Conservation (phyloP, 1,140 invertebrate genomes). For the Drosophila prosaltans region DNA sequence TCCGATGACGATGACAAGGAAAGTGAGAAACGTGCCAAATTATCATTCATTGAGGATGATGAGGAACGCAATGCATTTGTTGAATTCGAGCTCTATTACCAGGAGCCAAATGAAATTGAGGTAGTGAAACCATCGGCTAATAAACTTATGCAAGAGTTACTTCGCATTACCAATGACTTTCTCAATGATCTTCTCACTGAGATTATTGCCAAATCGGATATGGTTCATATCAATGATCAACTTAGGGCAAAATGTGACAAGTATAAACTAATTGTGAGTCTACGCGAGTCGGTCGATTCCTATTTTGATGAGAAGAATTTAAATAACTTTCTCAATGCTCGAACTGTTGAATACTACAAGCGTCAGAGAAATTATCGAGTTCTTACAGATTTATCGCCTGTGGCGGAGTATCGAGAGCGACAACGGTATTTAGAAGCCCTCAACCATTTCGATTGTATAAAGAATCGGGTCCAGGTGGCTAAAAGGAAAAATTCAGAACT, state of each 20-base stretch:
- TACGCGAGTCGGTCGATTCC: neutral
- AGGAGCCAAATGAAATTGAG: too few relatives aligned
- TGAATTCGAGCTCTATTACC: neutral
- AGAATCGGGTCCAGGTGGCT: neutral
- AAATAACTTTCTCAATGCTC: constrained; percentile 26
- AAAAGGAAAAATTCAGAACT: constrained; percentile 16
- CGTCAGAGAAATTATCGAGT: constrained; percentile 31
- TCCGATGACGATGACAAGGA: neutral
- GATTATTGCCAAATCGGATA: neutral
- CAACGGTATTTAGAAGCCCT: constrained; percentile 27
- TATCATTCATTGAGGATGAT: neutral
- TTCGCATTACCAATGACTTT: neutral
- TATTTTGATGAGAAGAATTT: neutral
- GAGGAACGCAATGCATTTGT: neutral
- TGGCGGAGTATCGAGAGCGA: rapidly evolving
- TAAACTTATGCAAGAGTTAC: neutral
- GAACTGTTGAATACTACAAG: constrained; percentile 45
- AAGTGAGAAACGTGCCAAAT: neutral
- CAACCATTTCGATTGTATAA: neutral
- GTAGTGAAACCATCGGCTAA: too few relatives aligned
- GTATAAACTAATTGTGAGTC: neutral
- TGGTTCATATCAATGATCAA: rapidly evolving
- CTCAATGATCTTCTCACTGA: constrained; percentile 23
- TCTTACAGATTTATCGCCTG: neutral
- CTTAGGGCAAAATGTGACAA: constrained; percentile 29